Conservation (phyloP, 1,140 invertebrate species). For the roundworm (Caenorhabditis elegans) region WBcel235 BX284603.4:6415501-6416000, state of each 20-base stretch:
- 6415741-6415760: not conserved
- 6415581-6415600: no score
- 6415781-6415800: not conserved
- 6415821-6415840: no score
- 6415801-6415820: not conserved
- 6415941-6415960: not conserved
- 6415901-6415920: not conserved
- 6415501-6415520: no score
- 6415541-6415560: no score
- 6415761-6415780: not conserved
- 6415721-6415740: constrained; percentile 6
- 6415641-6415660: not conserved
- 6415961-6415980: not conserved
- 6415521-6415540: no score
- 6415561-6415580: no score
- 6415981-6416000: not conserved
- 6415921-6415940: not conserved
- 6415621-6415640: no score
- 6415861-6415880: not conserved
- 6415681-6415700: not conserved
- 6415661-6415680: not conserved
- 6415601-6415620: no score
- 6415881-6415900: no score
- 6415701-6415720: not conserved
- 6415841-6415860: not conserved